Conservation (phyloP, 2,797 vertebrate species). For the Lemur catta region DNA sequence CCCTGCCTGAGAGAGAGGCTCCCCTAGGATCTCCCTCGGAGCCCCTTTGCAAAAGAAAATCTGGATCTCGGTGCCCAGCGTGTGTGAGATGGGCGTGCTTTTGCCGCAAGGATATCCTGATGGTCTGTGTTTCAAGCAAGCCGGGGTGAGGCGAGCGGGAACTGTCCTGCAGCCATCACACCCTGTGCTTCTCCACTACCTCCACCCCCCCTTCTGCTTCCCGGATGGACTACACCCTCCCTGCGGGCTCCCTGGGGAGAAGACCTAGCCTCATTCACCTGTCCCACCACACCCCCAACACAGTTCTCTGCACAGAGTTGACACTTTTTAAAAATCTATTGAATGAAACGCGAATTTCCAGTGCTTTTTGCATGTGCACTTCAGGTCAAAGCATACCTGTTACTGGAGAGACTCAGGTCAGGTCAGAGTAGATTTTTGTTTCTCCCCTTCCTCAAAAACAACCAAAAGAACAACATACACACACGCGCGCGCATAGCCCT, state of each 20-base stretch:
- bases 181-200: accelerated
- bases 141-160: neutral
- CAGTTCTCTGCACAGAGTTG: neutral
- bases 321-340: neutral
- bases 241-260: neutral
- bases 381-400: neutral
- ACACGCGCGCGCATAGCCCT: neutral
- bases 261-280: neutral
- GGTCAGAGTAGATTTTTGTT: neutral
- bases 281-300: neutral
- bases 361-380: neutral
- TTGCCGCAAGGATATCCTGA: neutral
- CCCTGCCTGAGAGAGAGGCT: neutral
- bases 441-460: neutral
- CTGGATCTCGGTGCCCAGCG: neutral
- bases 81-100: neutral
- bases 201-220: neutral
- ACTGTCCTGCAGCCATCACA: neutral
- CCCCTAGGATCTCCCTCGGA: neutral
- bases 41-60: neutral
- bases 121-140: neutral
- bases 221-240: neutral
- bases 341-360: constrained; percentile 5
- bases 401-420: neutral
- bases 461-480: neutral